phyloP scores from a whole-genome alignment of 2,888 invertebrate species.

The Lithodes maja region DNA sequence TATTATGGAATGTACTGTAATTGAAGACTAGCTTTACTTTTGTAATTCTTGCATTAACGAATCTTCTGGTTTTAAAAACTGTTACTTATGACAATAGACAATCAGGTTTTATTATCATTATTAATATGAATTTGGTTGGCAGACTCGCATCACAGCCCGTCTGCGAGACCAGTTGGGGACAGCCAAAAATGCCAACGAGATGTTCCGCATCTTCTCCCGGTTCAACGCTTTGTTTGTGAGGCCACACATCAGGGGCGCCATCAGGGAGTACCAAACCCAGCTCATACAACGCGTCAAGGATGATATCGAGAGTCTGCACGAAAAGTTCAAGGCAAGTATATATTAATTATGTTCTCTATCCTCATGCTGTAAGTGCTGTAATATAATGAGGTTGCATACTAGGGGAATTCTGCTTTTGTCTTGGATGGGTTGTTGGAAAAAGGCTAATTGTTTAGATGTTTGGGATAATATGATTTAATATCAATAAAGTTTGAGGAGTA shows the following conservation, averaged over 20 bases:
- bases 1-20: no score
- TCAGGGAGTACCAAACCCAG: constrained; percentile 99
- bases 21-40: neutral
- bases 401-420: no score
- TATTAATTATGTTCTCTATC: no score
- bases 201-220: constrained; percentile 95
- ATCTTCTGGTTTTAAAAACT: no score
- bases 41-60: neutral
- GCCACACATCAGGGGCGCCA: constrained; percentile 98
- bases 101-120: neutral
- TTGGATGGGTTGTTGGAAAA: neutral
- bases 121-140: neutral
- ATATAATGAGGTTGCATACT: no score
- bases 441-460: neutral
- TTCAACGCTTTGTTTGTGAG: constrained; percentile 99
- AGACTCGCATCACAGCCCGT: constrained; percentile 95
- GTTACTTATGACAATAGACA: no score
- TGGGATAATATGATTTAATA: neutral
- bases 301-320: constrained; percentile 97
- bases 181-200: constrained; percentile 99
- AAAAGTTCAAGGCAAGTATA: constrained; percentile 91
- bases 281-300: constrained; percentile 99
- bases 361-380: no score
- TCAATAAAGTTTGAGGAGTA: neutral
- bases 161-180: constrained; percentile 98